Conservation (phyloP, 2,888 invertebrate species). For the Ephialtes manifestator region DNA sequence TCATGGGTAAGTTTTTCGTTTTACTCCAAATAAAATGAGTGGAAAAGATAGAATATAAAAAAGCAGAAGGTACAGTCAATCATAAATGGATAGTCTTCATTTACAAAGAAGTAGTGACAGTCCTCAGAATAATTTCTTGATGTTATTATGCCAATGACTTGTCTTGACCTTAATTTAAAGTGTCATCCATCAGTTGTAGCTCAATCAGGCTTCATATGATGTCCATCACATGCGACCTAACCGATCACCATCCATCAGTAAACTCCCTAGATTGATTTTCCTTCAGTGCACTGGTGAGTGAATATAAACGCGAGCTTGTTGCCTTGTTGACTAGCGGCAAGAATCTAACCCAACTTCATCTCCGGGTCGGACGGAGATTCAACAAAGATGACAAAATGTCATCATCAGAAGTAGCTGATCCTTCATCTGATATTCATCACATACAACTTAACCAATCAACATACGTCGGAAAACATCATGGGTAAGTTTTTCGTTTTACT, state of each 20-base stretch:
- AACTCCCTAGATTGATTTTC: not conserved
- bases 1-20: too few relatives aligned
- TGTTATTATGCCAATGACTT: not conserved
- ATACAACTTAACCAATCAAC: too few relatives aligned
- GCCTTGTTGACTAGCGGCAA: not conserved
- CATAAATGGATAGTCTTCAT: too few relatives aligned
- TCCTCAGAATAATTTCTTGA: not conserved
- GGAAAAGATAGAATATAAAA: too few relatives aligned
- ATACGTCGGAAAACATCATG: too few relatives aligned
- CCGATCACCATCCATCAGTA: not conserved
- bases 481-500: too few relatives aligned
- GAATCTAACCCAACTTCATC: conserved; percentile 32
- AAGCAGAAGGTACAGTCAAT: too few relatives aligned
- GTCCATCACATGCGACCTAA: not conserved
- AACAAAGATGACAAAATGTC: too few relatives aligned
- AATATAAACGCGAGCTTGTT: conserved; percentile 29
- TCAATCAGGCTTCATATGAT: not conserved
- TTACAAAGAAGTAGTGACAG: too few relatives aligned
- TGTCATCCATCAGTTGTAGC: not conserved
- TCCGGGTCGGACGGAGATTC: conserved; percentile 21
- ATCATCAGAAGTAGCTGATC: too few relatives aligned
- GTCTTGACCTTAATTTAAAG: not conserved
- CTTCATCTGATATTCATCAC: too few relatives aligned
- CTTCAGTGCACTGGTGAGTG: not conserved
- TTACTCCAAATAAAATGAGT: too few relatives aligned